Evolutionary conservation across 2,888 invertebrate genomes (phyloP).

Genomic region (Platerodrilus igneus): DNA sequence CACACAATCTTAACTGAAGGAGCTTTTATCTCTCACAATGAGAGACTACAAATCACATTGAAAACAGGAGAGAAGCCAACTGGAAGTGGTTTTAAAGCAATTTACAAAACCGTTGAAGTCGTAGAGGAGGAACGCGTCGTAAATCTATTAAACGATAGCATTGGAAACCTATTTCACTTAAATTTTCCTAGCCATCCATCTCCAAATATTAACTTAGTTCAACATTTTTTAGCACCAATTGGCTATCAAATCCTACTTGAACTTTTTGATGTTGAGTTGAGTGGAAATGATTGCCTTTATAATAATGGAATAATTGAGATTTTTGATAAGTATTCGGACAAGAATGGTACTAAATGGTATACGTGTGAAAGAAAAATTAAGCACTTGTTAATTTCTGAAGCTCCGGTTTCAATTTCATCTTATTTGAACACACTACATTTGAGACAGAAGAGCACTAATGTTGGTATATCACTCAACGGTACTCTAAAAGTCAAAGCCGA

Average conservation of each 20-base stretch:
- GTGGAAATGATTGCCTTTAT: conserved; percentile 39
- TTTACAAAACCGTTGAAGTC: conserved; percentile 54
- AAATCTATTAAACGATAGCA: conserved; percentile 46
- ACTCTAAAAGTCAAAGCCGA: conserved; percentile 60
- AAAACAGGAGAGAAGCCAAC: conserved; percentile 60
- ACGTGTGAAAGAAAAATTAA: conserved; percentile 52
- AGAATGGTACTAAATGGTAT: conserved; percentile 66
- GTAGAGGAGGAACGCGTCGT: conserved; percentile 48
- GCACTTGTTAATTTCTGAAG: conserved; percentile 39
- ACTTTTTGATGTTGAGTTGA: conserved; percentile 49
- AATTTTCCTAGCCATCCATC: conserved; percentile 57
- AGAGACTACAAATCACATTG: conserved; percentile 58
- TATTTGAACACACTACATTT: conserved; percentile 63
- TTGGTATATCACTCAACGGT: conserved; percentile 57
- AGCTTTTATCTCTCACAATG: conserved; percentile 60
- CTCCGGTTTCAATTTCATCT: conserved; percentile 59
- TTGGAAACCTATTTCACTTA: conserved; percentile 52
- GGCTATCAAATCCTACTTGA: conserved; percentile 53
- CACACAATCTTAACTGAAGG: conserved; percentile 60
- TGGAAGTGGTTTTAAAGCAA: conserved; percentile 63
- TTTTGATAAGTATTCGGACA: conserved; percentile 65
- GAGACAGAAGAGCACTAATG: conserved; percentile 49
- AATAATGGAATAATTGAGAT: conserved; percentile 41
- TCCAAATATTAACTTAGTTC: conserved; percentile 51
- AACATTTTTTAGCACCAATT: conserved; percentile 55